Evolutionary conservation across 2,888 invertebrate species (phyloP), one percentile per base, ranked within the genome.

Genomic region (Microplitis manilae): DNA sequence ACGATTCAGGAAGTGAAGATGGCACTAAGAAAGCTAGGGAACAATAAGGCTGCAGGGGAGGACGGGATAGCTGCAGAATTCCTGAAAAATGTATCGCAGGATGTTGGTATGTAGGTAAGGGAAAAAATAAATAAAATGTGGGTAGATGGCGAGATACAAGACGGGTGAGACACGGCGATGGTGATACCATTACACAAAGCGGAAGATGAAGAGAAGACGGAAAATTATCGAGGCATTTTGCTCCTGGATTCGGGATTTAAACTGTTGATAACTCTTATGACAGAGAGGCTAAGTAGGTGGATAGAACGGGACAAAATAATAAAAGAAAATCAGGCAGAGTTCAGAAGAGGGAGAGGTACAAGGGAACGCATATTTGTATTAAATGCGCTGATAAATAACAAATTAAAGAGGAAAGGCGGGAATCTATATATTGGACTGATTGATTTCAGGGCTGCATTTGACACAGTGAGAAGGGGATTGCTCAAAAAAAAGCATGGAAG

Each of bases 181-280:
- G 50, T 50, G 6, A 50, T 50, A 9, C 50, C 50, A 8, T 1
- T 50, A 17, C 60, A 30, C 5, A 76, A 78, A 30, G 20, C 59
- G 13, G 76, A 73, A 13, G 73, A 76, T 2, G 59, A 30, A 20
- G 39, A 73, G 1, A 40, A 69, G 1, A 60, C 50, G 40, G 30
- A 17, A 9, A 78, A 78, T 40, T 76, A 76, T 39, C 68, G 73
- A 41, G 73, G 76, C 7, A 70, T 76, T 50, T 68, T 73, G 9
- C 15, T 78, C 13, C 41, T 76, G 39, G 64, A 78, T 41, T 8
- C 69, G 6, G 76, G 67, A 13, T 78, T 70, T 50, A 69, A 78
- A 61, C 69, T 74, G 1, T 40, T 70, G 15, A 59, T 68, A 39
- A 39, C 40, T 50, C 17, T 41, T 73, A 17, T 73, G 50, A n/a